phyloP scores from a whole-genome alignment of 2,797 vertebrate genomes.

The Choloepus didactylus region DNA sequence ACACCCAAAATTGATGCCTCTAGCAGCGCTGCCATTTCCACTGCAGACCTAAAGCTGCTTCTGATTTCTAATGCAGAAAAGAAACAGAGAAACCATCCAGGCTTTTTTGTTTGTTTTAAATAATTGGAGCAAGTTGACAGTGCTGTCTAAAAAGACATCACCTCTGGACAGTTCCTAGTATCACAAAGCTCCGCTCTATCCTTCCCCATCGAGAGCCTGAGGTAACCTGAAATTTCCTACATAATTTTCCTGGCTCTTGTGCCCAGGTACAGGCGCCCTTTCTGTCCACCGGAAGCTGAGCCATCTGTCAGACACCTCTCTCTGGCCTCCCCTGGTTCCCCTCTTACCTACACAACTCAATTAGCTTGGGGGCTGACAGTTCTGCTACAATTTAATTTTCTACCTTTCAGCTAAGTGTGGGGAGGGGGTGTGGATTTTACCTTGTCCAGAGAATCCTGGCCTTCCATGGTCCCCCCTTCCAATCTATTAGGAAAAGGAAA shows the following conservation, averaged over 20 bases:
- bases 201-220: neutral
- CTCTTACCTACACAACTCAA: slow-evolving; percentile 62
- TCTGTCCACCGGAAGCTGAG: slow-evolving; percentile 55
- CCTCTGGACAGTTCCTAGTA: neutral
- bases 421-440: neutral
- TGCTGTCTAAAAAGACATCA: neutral
- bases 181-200: neutral
- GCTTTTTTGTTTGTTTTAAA: neutral
- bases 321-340: neutral
- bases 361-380: slow-evolving; percentile 49
- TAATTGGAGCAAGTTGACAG: neutral
- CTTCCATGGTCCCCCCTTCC: neutral
- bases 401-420: neutral
- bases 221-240: neutral
- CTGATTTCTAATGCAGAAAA: neutral
- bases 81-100: neutral
- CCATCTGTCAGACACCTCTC: slow-evolving; percentile 71
- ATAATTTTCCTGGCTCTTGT: neutral
- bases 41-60: neutral
- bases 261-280: slow-evolving; percentile 46
- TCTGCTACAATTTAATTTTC: slow-evolving; percentile 30
- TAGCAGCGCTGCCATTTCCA: slow-evolving; percentile 9
- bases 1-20: slow-evolving; percentile 15
- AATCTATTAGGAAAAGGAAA: slow-evolving; percentile 8
- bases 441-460: neutral